Evolutionary conservation across 2,888 invertebrate genomes (phyloP).

Genomic region (Eupithecia centaureata): DNA sequence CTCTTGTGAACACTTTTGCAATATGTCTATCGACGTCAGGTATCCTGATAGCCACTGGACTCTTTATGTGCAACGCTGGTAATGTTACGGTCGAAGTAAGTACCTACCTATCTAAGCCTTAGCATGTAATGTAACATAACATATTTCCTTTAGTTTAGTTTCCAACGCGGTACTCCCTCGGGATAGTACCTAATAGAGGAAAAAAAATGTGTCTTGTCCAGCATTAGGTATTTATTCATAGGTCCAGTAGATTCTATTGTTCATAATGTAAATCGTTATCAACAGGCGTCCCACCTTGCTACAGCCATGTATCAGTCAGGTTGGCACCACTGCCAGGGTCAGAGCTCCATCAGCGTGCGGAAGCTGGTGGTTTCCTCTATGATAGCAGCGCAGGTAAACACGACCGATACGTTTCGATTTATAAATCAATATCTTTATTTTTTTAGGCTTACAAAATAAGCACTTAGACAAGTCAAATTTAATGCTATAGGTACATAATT

Average conservation of each 20-base stretch:
- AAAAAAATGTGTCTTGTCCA: no score
- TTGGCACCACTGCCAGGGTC: slow-evolving; percentile 48
- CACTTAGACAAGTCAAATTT: no score
- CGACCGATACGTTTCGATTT: no score
- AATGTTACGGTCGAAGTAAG: slow-evolving; percentile 44
- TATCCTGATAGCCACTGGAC: slow-evolving; percentile 37
- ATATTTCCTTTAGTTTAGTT: no score
- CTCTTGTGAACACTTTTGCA: slow-evolving; percentile 9
- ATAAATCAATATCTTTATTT: no score
- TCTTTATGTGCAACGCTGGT: slow-evolving; percentile 52
- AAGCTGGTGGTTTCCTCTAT: slow-evolving; percentile 45
- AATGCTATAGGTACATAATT: no score
- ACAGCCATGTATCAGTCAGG: slow-evolving; percentile 51
- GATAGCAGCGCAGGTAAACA: slow-evolving; percentile 46
- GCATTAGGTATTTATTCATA: no score
- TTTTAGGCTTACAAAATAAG: no score
- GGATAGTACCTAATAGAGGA: no score
- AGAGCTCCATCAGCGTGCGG: slow-evolving; percentile 35
- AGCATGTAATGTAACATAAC: no score
- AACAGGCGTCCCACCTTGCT: slow-evolving; percentile 46
- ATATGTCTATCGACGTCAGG: slow-evolving; percentile 26
- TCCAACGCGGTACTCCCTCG: no score
- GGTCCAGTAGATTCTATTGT: no score
- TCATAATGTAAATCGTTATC: not conserved
- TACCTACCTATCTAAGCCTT: not conserved